Evolutionary conservation across 2,113 vertebrate species (phyloP).

Genomic region (Carollia perspicillata): DNA sequence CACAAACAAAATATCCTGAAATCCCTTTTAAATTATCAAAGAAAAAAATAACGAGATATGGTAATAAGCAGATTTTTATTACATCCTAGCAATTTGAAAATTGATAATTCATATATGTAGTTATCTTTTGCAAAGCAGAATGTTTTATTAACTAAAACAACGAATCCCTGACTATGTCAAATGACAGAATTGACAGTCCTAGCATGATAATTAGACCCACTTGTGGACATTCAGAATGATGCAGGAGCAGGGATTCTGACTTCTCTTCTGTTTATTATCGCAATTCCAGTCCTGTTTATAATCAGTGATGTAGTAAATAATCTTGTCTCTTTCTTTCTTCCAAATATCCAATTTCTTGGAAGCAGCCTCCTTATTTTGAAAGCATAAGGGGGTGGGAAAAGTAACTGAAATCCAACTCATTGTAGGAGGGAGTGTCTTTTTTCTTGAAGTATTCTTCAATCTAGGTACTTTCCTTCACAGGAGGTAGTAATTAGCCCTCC

Average conservation of each 20-base stretch:
- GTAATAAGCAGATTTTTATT: constrained; percentile 46
- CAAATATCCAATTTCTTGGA: constrained; percentile 25
- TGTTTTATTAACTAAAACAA: constrained; percentile 49
- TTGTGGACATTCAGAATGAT: constrained; percentile 45
- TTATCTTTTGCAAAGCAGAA: constrained; percentile 24
- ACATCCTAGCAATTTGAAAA: constrained; percentile 40
- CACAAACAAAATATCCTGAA: constrained; percentile 48
- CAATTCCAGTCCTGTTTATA: constrained; percentile 49
- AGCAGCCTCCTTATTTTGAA: constrained; percentile 21
- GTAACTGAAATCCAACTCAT: neutral
- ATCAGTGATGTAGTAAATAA: constrained; percentile 56
- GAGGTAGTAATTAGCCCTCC: neutral
- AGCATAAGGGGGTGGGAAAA: neutral
- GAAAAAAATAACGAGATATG: neutral
- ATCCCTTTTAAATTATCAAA: constrained; percentile 58
- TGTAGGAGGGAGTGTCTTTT: neutral
- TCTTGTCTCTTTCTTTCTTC: constrained; percentile 36
- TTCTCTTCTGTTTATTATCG: constrained; percentile 12
- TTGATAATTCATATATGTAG: constrained; percentile 14
- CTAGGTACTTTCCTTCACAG: neutral
- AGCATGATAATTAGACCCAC: constrained; percentile 7
- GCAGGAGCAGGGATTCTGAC: constrained; percentile 13
- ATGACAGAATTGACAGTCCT: constrained; percentile 31
- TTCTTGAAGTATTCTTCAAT: neutral
- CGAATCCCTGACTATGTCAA: neutral